Evolutionary conservation across 2,113 vertebrate species (phyloP).

Genomic region (Epinephelus lanceolatus): DNA sequence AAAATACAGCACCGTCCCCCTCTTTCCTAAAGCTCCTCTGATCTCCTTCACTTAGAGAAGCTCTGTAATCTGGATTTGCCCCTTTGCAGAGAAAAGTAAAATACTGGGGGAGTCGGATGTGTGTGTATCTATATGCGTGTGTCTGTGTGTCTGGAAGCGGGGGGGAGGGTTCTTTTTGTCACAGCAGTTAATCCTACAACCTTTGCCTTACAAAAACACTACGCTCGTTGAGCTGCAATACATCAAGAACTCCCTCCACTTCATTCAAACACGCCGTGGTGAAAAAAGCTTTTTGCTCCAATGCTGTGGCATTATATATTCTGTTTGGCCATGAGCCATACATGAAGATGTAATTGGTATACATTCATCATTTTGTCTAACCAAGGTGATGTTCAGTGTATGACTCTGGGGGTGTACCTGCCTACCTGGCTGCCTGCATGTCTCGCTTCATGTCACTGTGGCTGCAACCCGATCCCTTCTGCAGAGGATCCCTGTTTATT

Average conservation of each 20-base stretch:
- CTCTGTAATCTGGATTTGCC: conserved; percentile 76
- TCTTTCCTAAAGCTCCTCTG: conserved; percentile 65
- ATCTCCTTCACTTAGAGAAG: conserved; percentile 67
- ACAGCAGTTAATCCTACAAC: conserved; percentile 62
- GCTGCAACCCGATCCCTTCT: conserved; percentile 58
- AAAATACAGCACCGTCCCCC: conserved; percentile 47
- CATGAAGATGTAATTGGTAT: background rate
- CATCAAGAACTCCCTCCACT: conserved; percentile 22
- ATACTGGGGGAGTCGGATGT: conserved; percentile 15
- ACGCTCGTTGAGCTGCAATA: conserved; percentile 1
- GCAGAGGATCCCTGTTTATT: conserved; percentile 64
- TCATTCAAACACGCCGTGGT: conserved; percentile 6
- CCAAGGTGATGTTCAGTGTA: conserved; percentile 13
- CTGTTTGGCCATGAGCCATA: background rate
- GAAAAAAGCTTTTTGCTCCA: background rate
- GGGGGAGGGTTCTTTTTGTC: conserved; percentile 42
- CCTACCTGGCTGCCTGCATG: conserved; percentile 67
- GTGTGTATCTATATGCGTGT: conserved; percentile 17
- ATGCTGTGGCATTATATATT: background rate
- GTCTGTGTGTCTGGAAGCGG: background rate
- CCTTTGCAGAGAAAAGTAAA: conserved; percentile 62
- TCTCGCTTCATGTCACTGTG: conserved; percentile 36
- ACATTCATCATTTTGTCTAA: conserved; percentile 13
- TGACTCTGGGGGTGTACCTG: conserved; percentile 67
- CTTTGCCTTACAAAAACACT: conserved; percentile 47